Evolutionary conservation across 2,113 vertebrate species (phyloP).

Genomic region (Ahaetulla prasina): DNA sequence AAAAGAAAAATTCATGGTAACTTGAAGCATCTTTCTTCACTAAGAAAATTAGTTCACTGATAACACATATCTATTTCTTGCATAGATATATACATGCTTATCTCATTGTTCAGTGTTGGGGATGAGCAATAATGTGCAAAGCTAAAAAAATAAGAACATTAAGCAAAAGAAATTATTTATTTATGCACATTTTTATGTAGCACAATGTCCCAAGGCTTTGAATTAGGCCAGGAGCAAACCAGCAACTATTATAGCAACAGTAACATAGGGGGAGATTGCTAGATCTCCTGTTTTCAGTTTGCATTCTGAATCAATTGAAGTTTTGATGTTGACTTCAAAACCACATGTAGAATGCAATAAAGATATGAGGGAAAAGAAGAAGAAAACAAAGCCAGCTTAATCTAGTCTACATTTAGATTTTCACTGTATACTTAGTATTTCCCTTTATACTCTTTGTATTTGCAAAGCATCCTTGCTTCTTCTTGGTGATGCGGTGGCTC

Average conservation of each 20-base stretch:
- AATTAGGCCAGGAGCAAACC: neutral
- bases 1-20: neutral
- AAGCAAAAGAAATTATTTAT: neutral
- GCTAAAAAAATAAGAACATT: neutral
- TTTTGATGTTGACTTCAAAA: neutral
- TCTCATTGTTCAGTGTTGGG: neutral
- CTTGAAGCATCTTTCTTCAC: neutral
- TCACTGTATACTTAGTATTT: neutral
- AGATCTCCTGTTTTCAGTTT: neutral
- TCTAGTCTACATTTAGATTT: neutral
- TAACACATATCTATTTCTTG: neutral
- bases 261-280: neutral
- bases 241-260: neutral
- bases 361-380: neutral
- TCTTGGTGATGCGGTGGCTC: too few relatives aligned
- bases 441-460: neutral
- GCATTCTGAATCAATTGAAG: neutral
- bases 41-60: neutral
- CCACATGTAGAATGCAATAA: neutral
- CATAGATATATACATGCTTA: neutral
- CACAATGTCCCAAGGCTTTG: neutral
- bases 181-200: neutral
- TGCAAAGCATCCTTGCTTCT: neutral
- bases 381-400: neutral
- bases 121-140: neutral